Base-by-base conservation (phyloP, 2,888 invertebrate species). In the Watsonalla binaria region DNA sequence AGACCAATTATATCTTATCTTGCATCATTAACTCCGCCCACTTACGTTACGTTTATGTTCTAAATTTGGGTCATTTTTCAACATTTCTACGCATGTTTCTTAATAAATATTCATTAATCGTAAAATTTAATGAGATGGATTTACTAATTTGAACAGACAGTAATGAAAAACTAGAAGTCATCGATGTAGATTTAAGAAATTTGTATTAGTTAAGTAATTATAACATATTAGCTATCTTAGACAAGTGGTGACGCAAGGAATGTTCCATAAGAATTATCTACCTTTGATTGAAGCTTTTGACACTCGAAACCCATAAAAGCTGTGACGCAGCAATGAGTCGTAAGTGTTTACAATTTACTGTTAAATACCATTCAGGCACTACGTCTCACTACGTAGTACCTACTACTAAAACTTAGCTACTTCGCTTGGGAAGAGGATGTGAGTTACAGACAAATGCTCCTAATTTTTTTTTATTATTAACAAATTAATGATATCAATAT, bases 1-100 rank as follows among this genome's bases (percentile, higher is more conserved):
- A 71, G 67, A 77, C 73, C 73, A 76, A 80, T 81, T 78, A 83
- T 83, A 72, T 79, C 84, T 88, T 88, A 89, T 89, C 86, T 86
- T 68, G 61, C 69, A 72, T 78, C 74, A 80, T 80, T 80, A 74
- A 61, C 79, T 75, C 74, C 82, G 71, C 82, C 80, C 76, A 82
- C 76, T 76, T 70, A 66, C 66, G 64, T 57, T 63, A 42, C 65
- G 58, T 51, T 56, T 56, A 55, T 51, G 61, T 42, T 42, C 49
- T 15, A 61, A 63, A 74, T 70, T 68, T 70, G 66, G 72, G 68
- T 67, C 66, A 68, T 55, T 55, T 57, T 67, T 57, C 60, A 61
- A 50, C 54, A 61, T 11, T 49, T 7, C 13, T 15, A 14, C 14
- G 35, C 35, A 15, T 9, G 15, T 37, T 48, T n/a, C 5, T 42